Percentiles rank a stretch among this genome's conserved stretches.
Conservation (phyloP, 1,140 invertebrate species). For the Lordiphosa stackelbergi region DNA sequence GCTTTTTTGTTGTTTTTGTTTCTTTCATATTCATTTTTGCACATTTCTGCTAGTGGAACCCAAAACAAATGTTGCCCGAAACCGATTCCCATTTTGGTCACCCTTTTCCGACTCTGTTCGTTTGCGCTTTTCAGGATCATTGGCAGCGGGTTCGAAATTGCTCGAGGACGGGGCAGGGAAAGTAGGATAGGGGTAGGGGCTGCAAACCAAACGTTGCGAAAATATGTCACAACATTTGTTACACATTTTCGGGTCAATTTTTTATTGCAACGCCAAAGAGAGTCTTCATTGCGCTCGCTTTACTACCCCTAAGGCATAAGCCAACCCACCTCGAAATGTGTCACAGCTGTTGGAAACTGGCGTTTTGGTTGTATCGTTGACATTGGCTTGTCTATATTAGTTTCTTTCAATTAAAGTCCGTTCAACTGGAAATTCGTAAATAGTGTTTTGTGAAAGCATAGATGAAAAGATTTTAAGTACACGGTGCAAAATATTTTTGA, state of each 20-base stretch:
- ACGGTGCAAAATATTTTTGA: too few relatives aligned
- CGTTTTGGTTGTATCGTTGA: constrained; percentile 48
- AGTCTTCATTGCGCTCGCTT: neutral
- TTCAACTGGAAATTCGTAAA: constrained; percentile 72
- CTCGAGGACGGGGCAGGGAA: neutral
- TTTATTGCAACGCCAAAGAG: constrained; percentile 59
- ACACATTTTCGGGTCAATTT: constrained; percentile 75
- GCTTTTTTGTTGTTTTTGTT: constrained; percentile 4
- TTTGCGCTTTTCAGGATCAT: constrained; percentile 69
- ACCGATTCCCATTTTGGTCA: constrained; percentile 62
- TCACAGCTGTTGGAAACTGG: constrained; percentile 53
- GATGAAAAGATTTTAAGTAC: too few relatives aligned
- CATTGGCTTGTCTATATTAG: constrained; percentile 63
- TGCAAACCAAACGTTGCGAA: constrained; percentile 54
- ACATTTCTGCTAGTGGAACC: constrained; percentile 60
- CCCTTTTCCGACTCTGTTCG: constrained; percentile 59
- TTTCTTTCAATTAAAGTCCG: constrained; percentile 70
- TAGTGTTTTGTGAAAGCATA: constrained; percentile 20
- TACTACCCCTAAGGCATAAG: constrained; percentile 21
- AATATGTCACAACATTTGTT: constrained; percentile 75
- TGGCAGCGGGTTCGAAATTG: constrained; percentile 51
- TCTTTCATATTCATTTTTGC: constrained; percentile 64
- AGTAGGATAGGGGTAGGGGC: neutral
- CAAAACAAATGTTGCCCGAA: constrained; percentile 70
- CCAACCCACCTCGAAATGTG: constrained; percentile 17